Evolutionary conservation across 2,113 vertebrate species (phyloP).

Genomic region (Glareola pratincola): DNA sequence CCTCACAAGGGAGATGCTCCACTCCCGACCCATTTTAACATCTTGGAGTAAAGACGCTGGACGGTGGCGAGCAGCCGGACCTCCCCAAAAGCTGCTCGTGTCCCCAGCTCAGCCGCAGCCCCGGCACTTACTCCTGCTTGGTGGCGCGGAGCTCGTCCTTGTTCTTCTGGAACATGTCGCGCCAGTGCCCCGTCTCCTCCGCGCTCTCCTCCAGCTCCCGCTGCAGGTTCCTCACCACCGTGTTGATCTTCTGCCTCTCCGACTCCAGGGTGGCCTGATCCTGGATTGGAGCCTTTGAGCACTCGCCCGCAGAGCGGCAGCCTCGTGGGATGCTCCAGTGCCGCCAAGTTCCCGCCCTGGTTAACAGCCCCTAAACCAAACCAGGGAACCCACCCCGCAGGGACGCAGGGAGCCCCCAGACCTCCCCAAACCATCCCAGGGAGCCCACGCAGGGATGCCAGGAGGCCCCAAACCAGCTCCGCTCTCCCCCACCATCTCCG

Average conservation of each 20-base stretch:
- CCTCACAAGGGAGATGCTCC: no score
- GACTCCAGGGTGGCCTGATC: conserved; percentile 85
- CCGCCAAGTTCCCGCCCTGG: fast-evolving
- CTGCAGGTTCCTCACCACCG: conserved; percentile 82
- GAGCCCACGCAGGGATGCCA: not conserved
- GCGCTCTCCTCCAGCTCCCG: conserved; percentile 87
- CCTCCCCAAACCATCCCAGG: not conserved
- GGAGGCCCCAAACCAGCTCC: not conserved
- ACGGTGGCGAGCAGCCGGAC: fast-evolving
- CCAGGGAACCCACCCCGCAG: not conserved
- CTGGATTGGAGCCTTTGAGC: not conserved
- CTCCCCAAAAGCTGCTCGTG: fast-evolving
- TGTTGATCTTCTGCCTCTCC: conserved; percentile 84
- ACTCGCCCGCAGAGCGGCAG: not conserved
- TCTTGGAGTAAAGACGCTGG: not conserved
- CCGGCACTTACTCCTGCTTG: conserved; percentile 86
- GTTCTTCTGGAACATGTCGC: conserved; percentile 88
- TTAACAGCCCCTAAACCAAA: not conserved
- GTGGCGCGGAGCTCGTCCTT: conserved; percentile 84
- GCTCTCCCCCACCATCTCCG: fast-evolving
- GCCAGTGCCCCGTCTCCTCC: conserved; percentile 91
- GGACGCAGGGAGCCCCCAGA: not conserved
- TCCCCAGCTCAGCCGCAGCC: not conserved
- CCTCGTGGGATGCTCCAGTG: fast-evolving
- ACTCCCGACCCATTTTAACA: fast-evolving